phyloP scores from a whole-genome alignment of 2,113 vertebrate species.

The Eleginops maclovinus region DNA sequence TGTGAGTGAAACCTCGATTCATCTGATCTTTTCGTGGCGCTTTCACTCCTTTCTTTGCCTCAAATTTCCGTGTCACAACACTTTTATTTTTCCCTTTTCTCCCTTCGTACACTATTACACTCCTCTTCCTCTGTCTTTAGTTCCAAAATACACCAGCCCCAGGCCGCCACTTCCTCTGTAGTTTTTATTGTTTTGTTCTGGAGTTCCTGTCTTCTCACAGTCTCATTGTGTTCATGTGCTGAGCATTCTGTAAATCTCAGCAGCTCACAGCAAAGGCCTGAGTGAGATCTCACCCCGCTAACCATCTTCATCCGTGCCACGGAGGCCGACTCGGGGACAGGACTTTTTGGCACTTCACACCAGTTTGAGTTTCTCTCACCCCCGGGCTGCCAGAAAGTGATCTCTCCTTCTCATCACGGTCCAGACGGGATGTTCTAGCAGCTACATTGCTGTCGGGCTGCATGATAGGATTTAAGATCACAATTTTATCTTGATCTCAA shows the following conservation, averaged over 20 bases:
- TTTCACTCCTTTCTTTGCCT: conserved; percentile 12
- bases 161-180: conserved; percentile 14
- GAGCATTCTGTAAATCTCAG: conserved; percentile 39
- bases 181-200: conserved; percentile 20
- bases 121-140: not conserved
- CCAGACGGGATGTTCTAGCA: conserved; percentile 36
- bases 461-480: not conserved
- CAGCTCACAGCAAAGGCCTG: not conserved
- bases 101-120: not conserved
- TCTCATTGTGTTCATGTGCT: conserved; percentile 21
- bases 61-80: conserved; percentile 14
- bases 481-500: not conserved
- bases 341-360: conserved; percentile 54
- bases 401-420: conserved; percentile 26
- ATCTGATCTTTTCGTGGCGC: conserved; percentile 29
- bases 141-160: not conserved
- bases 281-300: conserved; percentile 32
- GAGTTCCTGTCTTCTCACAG: conserved; percentile 7
- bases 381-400: conserved; percentile 25
- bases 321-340: conserved; percentile 22
- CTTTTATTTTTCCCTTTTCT: conserved; percentile 26
- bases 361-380: conserved; percentile 63
- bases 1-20: conserved; percentile 30
- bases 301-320: conserved; percentile 31
- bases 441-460: not conserved